Evolutionary conservation across 1,140 invertebrate genomes (phyloP), one percentile per base, ranked within the genome.

Genomic region (Heliconius hermathena): DNA sequence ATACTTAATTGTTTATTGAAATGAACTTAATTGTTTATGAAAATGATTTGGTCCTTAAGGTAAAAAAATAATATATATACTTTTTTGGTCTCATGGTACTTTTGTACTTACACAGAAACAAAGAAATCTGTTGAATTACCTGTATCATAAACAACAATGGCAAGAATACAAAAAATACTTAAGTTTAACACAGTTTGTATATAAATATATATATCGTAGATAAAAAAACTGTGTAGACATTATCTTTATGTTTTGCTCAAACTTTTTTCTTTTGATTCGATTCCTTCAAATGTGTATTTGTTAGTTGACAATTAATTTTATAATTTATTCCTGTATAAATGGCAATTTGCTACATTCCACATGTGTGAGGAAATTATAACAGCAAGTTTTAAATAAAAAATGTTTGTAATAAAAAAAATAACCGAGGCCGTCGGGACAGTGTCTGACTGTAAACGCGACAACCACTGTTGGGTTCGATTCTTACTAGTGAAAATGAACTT

Each of bases 341-440:
- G 75, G 73, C 77, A 82, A 83, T 74, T 81, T 83, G 76, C 82
- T 87, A 87, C 85, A 87, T 87, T 87, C 85, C 85, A 87, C 79
- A 82, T 75, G 76, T 76, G 73, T 74, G 29, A 83, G 66, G 49
- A 49, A 77, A 71, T 78, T 52, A 71, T 80, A 74, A 75, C 33
- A 72, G 33, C 71, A 72, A 72, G 33, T 41, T 72, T 72, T 6
- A 20, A n/a, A 72, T 38, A 41, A 66, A 36, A 66, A 66, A 16
- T 26, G 9, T 26, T 29, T 26, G n/a, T 57, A 29, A 66, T 66
- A 1, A 38, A 9, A 72, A 38, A n/a, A 22, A 57, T 9, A 22
- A 52, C 49, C 2, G 18, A 52, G 18, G 18, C 49, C 49, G 2
- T 52, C 13, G 41, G 41, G 13, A 46, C 13, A 46, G 41, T 16